phyloP scores from a whole-genome alignment of 1,140 invertebrate species.

The Drepana arcuata region DNA sequence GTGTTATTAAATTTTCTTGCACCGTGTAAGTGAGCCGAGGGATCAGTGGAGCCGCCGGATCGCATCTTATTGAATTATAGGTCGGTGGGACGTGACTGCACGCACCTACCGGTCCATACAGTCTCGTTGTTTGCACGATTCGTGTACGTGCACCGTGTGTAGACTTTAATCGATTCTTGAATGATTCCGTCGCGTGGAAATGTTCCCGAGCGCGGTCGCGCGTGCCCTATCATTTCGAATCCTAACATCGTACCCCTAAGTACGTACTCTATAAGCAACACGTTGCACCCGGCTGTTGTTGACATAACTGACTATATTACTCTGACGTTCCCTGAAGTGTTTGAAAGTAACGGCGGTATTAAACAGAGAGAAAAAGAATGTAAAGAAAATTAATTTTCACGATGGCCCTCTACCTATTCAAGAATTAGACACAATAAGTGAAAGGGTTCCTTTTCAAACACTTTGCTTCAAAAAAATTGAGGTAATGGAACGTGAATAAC shows the following conservation, averaged over 20 bases:
- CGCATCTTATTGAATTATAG: constrained; percentile 58
- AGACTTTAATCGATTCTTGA: constrained; percentile 52
- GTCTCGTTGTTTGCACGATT: constrained; percentile 45
- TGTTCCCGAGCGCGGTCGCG: constrained; percentile 14
- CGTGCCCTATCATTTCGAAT: constrained; percentile 19
- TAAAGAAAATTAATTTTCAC: constrained; percentile 56
- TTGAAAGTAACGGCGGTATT: background rate
- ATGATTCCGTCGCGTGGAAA: constrained; percentile 37
- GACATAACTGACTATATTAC: too few relatives aligned
- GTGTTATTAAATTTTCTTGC: background rate
- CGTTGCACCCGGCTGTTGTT: too few relatives aligned
- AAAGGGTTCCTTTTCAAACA: constrained; percentile 67
- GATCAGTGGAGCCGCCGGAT: constrained; percentile 40
- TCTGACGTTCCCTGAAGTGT: background rate
- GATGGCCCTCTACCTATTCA: constrained; percentile 50
- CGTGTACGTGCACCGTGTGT: constrained; percentile 36
- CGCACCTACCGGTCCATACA: constrained; percentile 30
- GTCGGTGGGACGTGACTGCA: constrained; percentile 37
- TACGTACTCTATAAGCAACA: background rate
- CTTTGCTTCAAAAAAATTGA: constrained; percentile 66
- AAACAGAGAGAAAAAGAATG: constrained; percentile 29
- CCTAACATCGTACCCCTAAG: background rate
- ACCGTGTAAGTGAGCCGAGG: constrained; percentile 26
- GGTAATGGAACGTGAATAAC: constrained; percentile 70
- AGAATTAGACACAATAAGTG: constrained; percentile 60